phyloP scores from a whole-genome alignment of 2,888 invertebrate genomes.

The Hyposoter dolosus region DNA sequence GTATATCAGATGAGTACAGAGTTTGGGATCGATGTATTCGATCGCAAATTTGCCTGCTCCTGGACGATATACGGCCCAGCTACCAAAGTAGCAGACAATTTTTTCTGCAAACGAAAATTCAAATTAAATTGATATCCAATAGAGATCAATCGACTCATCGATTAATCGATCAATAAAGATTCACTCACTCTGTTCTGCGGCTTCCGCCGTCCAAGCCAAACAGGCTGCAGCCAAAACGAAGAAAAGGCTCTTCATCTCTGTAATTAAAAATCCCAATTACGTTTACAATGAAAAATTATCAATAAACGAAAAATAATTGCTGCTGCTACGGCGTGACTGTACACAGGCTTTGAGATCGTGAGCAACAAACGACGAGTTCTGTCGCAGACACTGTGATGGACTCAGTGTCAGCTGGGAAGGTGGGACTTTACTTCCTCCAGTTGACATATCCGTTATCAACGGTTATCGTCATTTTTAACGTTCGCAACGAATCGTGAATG shows the following conservation, averaged over 20 bases:
- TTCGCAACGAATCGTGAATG: neutral
- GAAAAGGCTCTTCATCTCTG: constrained; percentile 72
- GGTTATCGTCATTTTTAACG: constrained; percentile 18
- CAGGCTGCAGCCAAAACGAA: constrained; percentile 58
- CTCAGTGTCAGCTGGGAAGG: neutral
- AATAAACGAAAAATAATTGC: neutral
- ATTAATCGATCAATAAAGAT: too few relatives aligned
- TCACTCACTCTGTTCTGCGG: constrained; percentile 69
- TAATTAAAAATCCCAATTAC: constrained; percentile 18
- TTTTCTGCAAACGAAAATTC: constrained; percentile 85
- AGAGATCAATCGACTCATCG: too few relatives aligned
- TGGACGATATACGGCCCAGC: constrained; percentile 90
- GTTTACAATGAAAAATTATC: neutral
- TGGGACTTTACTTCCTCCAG: neutral
- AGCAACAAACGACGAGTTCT: neutral
- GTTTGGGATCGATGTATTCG: constrained; percentile 87
- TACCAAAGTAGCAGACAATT: constrained; percentile 91
- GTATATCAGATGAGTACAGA: constrained; percentile 92
- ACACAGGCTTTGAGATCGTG: neutral
- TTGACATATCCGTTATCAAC: neutral
- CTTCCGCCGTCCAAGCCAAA: constrained; percentile 54
- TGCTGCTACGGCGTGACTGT: too few relatives aligned
- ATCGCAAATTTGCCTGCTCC: constrained; percentile 89
- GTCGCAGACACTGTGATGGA: neutral
- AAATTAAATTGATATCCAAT: neutral